Percentiles rank a stretch among this genome's conserved stretches.
Conservation (phyloP, 2,113 vertebrate species). For the Channa argus region DNA sequence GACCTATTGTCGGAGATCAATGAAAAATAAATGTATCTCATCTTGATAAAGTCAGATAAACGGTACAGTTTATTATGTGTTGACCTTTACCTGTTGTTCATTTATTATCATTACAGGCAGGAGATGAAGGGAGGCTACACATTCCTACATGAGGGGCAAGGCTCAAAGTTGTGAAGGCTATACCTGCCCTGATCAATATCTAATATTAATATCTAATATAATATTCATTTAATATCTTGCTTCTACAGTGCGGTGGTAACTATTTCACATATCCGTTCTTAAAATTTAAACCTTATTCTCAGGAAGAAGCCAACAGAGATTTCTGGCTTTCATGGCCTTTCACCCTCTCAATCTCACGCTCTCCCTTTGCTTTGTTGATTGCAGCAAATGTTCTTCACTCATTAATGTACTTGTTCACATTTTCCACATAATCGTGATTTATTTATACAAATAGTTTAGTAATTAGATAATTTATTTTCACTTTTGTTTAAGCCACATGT, state of each 20-base stretch:
- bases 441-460: too few relatives aligned
- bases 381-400: background rate
- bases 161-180: constrained; percentile 1
- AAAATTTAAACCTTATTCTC: too few relatives aligned
- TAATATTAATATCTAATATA: too few relatives aligned
- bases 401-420: background rate
- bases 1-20: constrained; percentile 65
- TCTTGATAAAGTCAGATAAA: constrained; percentile 69
- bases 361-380: too few relatives aligned
- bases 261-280: too few relatives aligned
- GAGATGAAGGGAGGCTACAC: background rate
- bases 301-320: too few relatives aligned
- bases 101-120: constrained; percentile 62
- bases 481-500: background rate
- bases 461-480: too few relatives aligned
- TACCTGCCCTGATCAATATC: constrained; percentile 6
- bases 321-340: too few relatives aligned
- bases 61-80: constrained; percentile 70
- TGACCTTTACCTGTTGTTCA: constrained; percentile 72
- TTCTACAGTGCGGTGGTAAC: too few relatives aligned
- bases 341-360: too few relatives aligned
- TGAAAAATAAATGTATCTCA: constrained; percentile 62
- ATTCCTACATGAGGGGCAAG: background rate
- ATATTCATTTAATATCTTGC: too few relatives aligned
- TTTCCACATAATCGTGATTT: background rate